phyloP scores from a whole-genome alignment of 2,888 invertebrate species.

The Lymantria monacha region DNA sequence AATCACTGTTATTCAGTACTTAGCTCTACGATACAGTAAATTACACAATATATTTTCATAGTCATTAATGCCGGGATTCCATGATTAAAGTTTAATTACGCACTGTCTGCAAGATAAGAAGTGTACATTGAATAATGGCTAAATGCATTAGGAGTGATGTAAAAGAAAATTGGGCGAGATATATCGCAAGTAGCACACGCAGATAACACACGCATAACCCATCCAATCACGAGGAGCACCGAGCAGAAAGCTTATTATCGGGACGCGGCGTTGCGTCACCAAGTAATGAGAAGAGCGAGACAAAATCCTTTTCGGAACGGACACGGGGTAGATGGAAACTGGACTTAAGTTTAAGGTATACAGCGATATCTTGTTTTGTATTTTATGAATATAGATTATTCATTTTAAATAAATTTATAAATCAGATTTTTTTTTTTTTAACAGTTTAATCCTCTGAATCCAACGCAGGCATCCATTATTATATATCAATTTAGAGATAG shows the following conservation, averaged over 20 bases:
- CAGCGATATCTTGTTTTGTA: no score
- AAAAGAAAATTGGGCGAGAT: conserved; percentile 72
- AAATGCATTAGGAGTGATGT: conserved; percentile 54
- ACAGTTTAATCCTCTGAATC: no score
- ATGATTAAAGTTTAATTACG: conserved; percentile 40
- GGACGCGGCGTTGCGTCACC: conserved; percentile 63
- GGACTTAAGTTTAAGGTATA: conserved; percentile 1
- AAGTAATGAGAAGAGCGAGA: conserved; percentile 58
- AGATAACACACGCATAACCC: conserved; percentile 78
- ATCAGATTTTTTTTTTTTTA: no score
- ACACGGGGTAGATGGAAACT: conserved; percentile 25
- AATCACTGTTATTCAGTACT: conserved; percentile 78
- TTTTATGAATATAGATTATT: no score
- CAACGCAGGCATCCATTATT: no score
- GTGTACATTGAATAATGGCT: conserved; percentile 48
- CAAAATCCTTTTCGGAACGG: conserved; percentile 26
- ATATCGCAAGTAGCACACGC: conserved; percentile 62
- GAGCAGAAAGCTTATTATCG: conserved; percentile 77
- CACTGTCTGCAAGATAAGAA: conserved; percentile 30
- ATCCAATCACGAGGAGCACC: conserved; percentile 74
- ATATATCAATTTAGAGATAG: no score
- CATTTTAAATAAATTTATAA: no score
- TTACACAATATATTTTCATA: conserved; percentile 45
- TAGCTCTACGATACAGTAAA: conserved; percentile 53
- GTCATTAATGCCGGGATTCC: conserved; percentile 37